phyloP scores from a whole-genome alignment of 2,113 vertebrate species.

The Stegostoma tigrinum region DNA sequence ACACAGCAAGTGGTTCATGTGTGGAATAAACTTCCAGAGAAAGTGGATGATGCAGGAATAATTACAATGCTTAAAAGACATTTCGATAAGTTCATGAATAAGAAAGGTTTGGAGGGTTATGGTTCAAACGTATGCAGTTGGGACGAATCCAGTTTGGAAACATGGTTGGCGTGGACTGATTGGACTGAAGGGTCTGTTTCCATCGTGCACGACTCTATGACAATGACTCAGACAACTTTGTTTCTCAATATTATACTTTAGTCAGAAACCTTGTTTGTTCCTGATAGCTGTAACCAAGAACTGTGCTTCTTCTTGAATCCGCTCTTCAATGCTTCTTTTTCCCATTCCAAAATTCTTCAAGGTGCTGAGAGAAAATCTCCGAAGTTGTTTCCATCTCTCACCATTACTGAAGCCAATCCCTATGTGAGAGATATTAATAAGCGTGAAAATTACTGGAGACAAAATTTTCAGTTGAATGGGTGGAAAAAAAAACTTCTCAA shows the following conservation, averaged over 20 bases:
- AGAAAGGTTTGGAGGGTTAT: no score
- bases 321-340: conserved; percentile 52
- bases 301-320: conserved; percentile 47
- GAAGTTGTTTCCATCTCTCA: conserved; percentile 44
- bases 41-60: no score
- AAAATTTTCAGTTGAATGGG: not conserved
- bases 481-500: no score
- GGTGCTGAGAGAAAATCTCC: conserved; percentile 47
- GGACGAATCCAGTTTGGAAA: no score
- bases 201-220: no score
- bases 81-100: no score
- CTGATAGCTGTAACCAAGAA: not conserved
- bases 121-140: no score
- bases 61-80: no score
- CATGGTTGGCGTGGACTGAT: no score
- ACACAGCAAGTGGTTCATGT: no score
- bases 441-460: not conserved
- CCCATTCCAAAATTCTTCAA: conserved; percentile 57
- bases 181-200: no score
- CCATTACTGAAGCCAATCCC: conserved; percentile 42
- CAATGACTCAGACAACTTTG: not conserved
- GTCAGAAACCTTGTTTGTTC: conserved; percentile 9
- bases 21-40: no score
- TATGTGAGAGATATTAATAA: not conserved
- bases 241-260: not conserved